Percentiles rank a stretch among this genome's conserved stretches.
These are phyloP conservation scores for Coryphaenoides rupestris DNA, from an alignment of 2,113 vertebrate genomes.

Conservation along the genomic window DNA sequence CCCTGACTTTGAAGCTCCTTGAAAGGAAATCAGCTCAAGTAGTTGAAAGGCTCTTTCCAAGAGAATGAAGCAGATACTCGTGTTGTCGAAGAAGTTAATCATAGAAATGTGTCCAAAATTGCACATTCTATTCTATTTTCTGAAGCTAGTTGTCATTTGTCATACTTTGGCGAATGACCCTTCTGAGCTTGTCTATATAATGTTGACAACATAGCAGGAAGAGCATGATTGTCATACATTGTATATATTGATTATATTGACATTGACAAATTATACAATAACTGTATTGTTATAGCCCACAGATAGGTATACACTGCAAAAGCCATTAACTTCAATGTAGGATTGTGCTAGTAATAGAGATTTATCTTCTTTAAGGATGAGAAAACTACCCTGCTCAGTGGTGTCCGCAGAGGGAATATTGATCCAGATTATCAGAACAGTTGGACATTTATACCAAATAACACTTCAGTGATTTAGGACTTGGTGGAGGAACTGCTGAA, in stretches of 20 bases:
- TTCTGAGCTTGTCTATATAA: neutral
- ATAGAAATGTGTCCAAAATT: no score
- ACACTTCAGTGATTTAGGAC: no score
- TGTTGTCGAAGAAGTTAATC: no score
- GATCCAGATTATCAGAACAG: neutral
- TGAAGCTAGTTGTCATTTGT: neutral
- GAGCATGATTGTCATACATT: constrained; percentile 1
- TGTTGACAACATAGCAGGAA: neutral
- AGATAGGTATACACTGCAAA: neutral
- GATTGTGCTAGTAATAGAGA: neutral
- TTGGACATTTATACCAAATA: neutral
- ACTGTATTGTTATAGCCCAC: neutral
- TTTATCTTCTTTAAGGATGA: neutral
- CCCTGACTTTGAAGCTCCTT: neutral
- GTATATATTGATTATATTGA: neutral
- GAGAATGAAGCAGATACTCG: neutral
- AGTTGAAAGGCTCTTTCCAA: no score
- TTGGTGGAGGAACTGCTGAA: no score
- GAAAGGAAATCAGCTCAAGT: neutral
- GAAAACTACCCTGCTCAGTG: constrained; percentile 2
- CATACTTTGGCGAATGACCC: neutral
- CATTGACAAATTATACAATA: neutral
- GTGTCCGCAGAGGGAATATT: neutral
- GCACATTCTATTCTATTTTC: neutral
- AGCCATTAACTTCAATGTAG: neutral